phyloP scores from a whole-genome alignment of 2,113 vertebrate genomes.

The Falco punctatus region DNA sequence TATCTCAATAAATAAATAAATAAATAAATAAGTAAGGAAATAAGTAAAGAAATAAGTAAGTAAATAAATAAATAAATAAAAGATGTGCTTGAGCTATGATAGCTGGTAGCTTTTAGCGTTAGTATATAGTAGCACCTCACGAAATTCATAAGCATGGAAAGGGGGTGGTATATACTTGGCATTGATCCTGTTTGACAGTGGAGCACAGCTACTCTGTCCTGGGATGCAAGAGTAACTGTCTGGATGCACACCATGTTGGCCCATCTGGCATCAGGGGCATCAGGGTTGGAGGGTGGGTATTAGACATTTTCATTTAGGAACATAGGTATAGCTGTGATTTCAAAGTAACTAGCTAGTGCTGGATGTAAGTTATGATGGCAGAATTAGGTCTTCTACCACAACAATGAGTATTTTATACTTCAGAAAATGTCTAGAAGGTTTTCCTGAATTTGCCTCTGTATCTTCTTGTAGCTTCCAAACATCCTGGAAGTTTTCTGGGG shows the following conservation, averaged over 20 bases:
- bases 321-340: background rate
- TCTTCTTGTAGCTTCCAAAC: background rate
- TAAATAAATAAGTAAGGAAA: too few species aligned
- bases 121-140: background rate
- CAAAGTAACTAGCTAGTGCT: background rate
- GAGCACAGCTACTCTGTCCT: background rate
- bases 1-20: background rate
- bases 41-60: too few species aligned
- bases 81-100: background rate
- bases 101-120: fast-evolving
- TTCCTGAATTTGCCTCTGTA: background rate
- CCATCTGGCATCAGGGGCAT: background rate
- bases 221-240: background rate
- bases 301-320: background rate
- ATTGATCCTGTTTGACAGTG: background rate
- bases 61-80: background rate
- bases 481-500: background rate
- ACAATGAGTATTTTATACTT: background rate
- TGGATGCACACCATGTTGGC: background rate
- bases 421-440: background rate
- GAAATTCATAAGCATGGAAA: background rate
- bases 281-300: background rate
- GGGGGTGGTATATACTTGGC: background rate
- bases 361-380: background rate
- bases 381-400: background rate